Base-by-base conservation (phyloP, 2,113 vertebrate genomes). In the Oreochromis spilurus region DNA sequence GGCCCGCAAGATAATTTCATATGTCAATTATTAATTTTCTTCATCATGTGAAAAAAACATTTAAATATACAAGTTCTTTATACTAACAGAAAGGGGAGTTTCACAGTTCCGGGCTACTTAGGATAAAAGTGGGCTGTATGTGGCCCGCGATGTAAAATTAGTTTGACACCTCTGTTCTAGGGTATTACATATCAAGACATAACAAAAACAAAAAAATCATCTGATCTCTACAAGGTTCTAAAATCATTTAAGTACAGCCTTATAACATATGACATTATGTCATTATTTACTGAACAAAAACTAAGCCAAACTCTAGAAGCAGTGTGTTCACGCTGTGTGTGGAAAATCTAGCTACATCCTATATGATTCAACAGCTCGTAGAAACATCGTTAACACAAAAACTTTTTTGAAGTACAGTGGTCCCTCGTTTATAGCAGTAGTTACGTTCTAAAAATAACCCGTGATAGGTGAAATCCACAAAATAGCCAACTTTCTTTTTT, bases 91-190 rank as follows among this genome's bases (percentile, higher is more conserved):
- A 62, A 62, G 2, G 16, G 11, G 29, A 21, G 34, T 38, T 19
- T 9, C 21, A 40, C 34, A 21, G 62, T 34, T 67, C 19, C 1
- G 4, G 62, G 34, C 62, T 67, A 38, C 62, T 1, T 38, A 67
- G 36, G 62, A 67, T 21, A 40, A 40, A 67, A 13, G 62, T 67
- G 34, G 34, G 4, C 19, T 67, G 34, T 2, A 40, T 67, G 62
- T 40, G 0, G 62, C 34, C 62, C 0, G 11, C 38, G 34, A 40
- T 38, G 21, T 21, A 67, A 67, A 21, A 40, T 13, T 13, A 8
- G 60, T 38, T 38, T 38, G 1, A 65, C 34, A 65, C 0, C 60
- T 34, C 60, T 21, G 60, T 36, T 0, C 19, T 67, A 43, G 3
- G 4, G 31, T 36, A 36, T 12, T 43, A 5, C n/a, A 70, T 38